A percentile compares a stretch with the other conserved stretches of the same genome.
These are phyloP conservation scores for Rynchops niger DNA, from an alignment of 2,113 vertebrate species.

Conservation along the genomic window DNA sequence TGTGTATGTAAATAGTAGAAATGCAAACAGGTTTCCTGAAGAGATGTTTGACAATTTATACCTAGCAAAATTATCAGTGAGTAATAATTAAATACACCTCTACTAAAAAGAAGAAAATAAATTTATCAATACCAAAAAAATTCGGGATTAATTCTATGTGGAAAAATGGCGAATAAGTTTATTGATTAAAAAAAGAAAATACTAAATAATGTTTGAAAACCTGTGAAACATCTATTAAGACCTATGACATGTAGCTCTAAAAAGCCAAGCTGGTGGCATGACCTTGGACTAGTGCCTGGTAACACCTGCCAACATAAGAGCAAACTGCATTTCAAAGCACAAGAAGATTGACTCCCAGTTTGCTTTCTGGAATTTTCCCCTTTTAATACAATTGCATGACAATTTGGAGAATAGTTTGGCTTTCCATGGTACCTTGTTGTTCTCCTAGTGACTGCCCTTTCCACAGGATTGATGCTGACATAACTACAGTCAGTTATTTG, in stretches of 20 bases:
- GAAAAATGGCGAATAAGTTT: background rate
- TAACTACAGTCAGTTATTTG: background rate
- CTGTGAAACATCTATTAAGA: background rate
- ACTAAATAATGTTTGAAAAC: background rate
- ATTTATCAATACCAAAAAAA: background rate
- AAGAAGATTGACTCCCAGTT: background rate
- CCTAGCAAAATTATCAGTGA: background rate
- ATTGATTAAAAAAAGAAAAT: background rate
- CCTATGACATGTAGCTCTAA: background rate
- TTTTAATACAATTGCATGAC: background rate
- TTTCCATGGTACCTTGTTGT: background rate
- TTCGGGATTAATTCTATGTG: accelerated
- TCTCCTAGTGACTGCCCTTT: background rate
- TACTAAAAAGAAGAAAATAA: background rate
- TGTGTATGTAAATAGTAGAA: background rate
- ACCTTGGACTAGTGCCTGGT: background rate
- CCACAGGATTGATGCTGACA: background rate
- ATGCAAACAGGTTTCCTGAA: background rate
- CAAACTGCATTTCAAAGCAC: background rate
- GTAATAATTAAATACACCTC: background rate
- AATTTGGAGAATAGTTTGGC: background rate
- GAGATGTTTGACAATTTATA: background rate
- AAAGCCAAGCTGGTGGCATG: background rate
- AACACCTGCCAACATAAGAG: background rate
- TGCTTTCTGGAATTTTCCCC: background rate